phyloP scores from a whole-genome alignment of 2,113 vertebrate genomes.

The Halichoerus grypus region DNA sequence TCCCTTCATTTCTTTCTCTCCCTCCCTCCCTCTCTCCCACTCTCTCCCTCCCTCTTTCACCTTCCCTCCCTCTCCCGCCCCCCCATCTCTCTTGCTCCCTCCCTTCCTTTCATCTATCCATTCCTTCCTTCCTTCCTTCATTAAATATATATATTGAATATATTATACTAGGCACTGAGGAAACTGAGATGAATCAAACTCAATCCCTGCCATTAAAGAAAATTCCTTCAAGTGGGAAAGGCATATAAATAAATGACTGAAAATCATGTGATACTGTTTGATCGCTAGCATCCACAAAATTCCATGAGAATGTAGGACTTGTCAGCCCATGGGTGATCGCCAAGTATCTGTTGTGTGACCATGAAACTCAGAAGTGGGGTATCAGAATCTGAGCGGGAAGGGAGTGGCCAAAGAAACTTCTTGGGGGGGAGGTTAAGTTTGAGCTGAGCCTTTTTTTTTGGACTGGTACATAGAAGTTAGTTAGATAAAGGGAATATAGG shows the following conservation, averaged over 20 bases:
- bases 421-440: not conserved
- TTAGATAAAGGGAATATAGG: not conserved
- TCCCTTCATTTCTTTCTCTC: not conserved
- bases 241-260: not conserved
- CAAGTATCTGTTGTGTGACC: not conserved
- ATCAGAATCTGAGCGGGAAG: not conserved
- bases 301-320: not conserved
- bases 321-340: fast-evolving
- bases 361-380: not conserved
- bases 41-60: not conserved
- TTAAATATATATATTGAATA: not conserved
- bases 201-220: not conserved
- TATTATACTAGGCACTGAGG: not conserved
- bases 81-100: too few species aligned
- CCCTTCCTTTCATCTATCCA: too few species aligned
- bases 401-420: not conserved
- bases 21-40: too few species aligned
- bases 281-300: not conserved
- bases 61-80: too few species aligned
- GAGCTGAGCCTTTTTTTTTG: not conserved
- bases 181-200: not conserved
- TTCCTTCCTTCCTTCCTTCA: not conserved
- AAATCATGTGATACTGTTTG: too few species aligned
- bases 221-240: not conserved
- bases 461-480: not conserved